These are phyloP conservation scores for Botia almorhae DNA, from an alignment of 2,797 vertebrate species.

Conservation along the genomic window DNA sequence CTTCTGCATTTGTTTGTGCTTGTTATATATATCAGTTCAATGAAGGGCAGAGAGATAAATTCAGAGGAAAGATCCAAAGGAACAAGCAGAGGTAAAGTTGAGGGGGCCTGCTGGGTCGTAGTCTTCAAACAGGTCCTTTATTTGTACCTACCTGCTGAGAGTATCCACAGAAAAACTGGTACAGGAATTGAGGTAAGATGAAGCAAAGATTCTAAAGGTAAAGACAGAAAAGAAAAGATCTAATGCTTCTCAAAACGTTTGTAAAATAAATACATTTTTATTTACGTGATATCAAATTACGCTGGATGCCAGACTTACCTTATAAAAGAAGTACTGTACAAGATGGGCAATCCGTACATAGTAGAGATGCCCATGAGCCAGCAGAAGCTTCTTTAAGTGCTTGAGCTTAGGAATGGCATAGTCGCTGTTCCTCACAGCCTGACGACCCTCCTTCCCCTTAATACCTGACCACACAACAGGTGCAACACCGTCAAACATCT, in stretches of 20 bases:
- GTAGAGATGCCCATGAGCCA: conserved; percentile 97
- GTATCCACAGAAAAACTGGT: conserved; percentile 98
- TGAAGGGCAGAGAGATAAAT: conserved; percentile 59
- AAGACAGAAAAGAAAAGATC: background rate
- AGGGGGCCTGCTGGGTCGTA: background rate
- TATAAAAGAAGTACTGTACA: conserved; percentile 99
- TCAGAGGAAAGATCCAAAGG: conserved; percentile 58
- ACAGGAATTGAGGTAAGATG: conserved; percentile 99
- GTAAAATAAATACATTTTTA: background rate
- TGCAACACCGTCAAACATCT: background rate
- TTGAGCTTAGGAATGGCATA: conserved; percentile 98
- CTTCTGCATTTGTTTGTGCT: background rate
- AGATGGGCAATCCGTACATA: conserved; percentile 97
- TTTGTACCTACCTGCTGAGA: conserved; percentile 92
- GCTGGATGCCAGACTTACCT: conserved; percentile 77
- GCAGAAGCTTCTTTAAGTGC: conserved; percentile 91
- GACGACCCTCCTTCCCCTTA: conserved; percentile 96
- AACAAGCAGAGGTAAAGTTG: conserved; percentile 51
- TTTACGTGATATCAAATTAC: background rate
- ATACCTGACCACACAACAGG: conserved; percentile 78
- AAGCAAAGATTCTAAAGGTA: conserved; percentile 92
- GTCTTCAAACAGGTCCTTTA: conserved; percentile 27
- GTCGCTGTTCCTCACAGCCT: conserved; percentile 97
- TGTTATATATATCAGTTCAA: conserved; percentile 39
- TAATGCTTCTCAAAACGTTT: background rate